A percentile compares a stretch with the other conserved stretches of the same genome.
Conservation (phyloP, 2,888 invertebrate species). For the Microchrysa polita region DNA sequence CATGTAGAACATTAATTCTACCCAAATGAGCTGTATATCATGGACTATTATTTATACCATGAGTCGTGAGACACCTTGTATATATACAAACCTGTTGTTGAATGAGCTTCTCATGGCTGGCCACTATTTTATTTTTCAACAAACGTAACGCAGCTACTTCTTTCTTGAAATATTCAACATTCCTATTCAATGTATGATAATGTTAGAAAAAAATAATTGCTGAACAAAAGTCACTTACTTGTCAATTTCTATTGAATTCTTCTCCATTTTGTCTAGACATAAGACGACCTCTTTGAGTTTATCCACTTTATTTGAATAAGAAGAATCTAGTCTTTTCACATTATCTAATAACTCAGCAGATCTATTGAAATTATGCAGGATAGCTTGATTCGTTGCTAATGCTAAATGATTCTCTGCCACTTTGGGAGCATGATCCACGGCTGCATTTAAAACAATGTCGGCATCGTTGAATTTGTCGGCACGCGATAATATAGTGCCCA, state of each 20-base stretch:
- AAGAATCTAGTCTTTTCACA: conserved; percentile 59
- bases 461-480: conserved; percentile 59
- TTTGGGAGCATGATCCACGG: conserved; percentile 59
- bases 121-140: conserved; percentile 58
- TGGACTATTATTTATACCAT: too few species aligned
- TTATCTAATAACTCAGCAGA: conserved; percentile 59
- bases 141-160: conserved; percentile 60
- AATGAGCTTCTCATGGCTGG: conserved; percentile 59
- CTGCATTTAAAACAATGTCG: conserved; percentile 58
- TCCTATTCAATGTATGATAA: conserved; percentile 54
- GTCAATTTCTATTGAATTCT: conserved; percentile 60
- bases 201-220: neutral
- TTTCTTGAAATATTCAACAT: conserved; percentile 61
- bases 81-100: conserved; percentile 58
- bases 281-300: conserved; percentile 59
- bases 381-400: conserved; percentile 58
- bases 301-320: conserved; percentile 57
- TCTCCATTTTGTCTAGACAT: conserved; percentile 60
- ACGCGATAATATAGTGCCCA: conserved; percentile 61
- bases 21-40: too few species aligned
- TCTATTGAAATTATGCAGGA: conserved; percentile 61
- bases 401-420: conserved; percentile 61
- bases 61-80: too few species aligned
- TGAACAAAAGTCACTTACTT: conserved; percentile 53
- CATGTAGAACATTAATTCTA: too few species aligned